A percentile compares a stretch with the other conserved stretches of the same genome.
phyloP scores from a whole-genome alignment of 2,797 vertebrate species.

The Bufotes viridis region DNA sequence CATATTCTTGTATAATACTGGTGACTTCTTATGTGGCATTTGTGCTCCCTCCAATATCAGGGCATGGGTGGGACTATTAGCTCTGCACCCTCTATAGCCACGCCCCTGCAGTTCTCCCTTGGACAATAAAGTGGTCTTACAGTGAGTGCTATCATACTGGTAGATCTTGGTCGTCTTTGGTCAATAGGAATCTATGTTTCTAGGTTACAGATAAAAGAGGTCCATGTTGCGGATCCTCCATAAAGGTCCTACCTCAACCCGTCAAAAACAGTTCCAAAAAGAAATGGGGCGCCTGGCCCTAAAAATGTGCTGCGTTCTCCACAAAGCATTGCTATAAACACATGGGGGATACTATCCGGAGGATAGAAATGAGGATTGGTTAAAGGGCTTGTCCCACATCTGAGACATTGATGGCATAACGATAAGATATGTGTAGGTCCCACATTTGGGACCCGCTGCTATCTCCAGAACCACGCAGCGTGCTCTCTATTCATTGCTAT shows the following conservation, averaged over 20 bases:
- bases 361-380: too few species aligned
- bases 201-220: background rate
- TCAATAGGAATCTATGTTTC: background rate
- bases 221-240: background rate
- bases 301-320: background rate
- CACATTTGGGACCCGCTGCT: too few species aligned
- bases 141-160: background rate
- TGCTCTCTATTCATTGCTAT: too few species aligned
- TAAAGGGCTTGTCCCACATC: too few species aligned
- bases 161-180: background rate
- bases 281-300: background rate
- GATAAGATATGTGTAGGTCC: too few species aligned
- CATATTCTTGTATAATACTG: too few species aligned
- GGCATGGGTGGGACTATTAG: background rate
- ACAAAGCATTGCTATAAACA: background rate
- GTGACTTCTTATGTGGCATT: too few species aligned
- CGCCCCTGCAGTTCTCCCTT: background rate
- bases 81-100: background rate
- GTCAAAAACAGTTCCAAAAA: background rate
- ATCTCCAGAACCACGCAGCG: too few species aligned
- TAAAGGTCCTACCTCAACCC: background rate
- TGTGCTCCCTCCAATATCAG: background rate
- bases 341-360: too few species aligned
- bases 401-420: too few species aligned
- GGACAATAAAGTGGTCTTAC: background rate